Percentiles rank a stretch among this genome's conserved stretches.
Evolutionary conservation across 2,797 vertebrate genomes (phyloP).

Genomic region (Cuniculus paca): DNA sequence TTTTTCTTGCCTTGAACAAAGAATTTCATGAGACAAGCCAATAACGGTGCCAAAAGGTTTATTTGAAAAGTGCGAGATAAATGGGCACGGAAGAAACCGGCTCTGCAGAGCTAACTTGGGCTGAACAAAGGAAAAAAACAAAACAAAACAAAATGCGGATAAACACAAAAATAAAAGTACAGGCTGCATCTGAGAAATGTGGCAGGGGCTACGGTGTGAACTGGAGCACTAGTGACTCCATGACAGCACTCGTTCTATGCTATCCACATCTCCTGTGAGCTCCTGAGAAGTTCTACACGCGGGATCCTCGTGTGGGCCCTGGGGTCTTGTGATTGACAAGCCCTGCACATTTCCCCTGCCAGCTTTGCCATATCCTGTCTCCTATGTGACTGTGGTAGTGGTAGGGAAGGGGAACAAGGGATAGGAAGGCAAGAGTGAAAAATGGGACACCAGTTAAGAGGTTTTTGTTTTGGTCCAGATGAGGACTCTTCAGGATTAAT

Average conservation of each 20-base stretch:
- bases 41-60: background rate
- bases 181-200: background rate
- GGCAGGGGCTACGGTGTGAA: background rate
- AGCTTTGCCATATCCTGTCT: background rate
- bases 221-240: background rate
- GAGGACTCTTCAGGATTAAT: background rate
- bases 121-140: background rate
- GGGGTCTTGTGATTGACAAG: background rate
- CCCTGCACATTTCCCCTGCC: background rate
- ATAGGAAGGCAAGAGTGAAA: background rate
- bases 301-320: background rate
- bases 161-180: background rate
- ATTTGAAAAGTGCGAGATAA: background rate
- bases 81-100: background rate
- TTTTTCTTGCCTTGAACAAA: background rate
- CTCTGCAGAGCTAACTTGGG: background rate
- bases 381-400: background rate
- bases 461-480: background rate
- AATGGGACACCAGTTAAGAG: background rate
- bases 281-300: background rate
- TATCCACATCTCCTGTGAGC: background rate
- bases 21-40: background rate
- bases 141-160: background rate
- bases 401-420: rapidly evolving
- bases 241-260: background rate